These are phyloP conservation scores for Gopherus flavomarginatus DNA, from an alignment of 2,113 vertebrate genomes.

Conservation along the genomic window DNA sequence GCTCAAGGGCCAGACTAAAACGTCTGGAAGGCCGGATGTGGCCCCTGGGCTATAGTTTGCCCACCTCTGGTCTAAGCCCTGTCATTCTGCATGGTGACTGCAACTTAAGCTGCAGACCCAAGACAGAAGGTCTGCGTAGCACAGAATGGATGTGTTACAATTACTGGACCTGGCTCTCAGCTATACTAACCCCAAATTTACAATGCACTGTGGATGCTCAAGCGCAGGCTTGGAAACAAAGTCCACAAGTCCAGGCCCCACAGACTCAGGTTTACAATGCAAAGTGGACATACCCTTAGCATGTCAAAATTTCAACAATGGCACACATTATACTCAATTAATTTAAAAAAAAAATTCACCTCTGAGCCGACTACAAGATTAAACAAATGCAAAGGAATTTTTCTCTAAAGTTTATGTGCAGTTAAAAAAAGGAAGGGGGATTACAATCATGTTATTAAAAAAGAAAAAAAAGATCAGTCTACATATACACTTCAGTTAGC, in stretches of 20 bases:
- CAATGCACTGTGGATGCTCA: neutral
- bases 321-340: neutral
- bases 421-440: neutral
- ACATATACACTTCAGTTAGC: neutral
- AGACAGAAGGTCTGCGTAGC: neutral
- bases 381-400: neutral
- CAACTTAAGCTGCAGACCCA: neutral
- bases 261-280: neutral
- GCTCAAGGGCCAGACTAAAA: too few relatives aligned
- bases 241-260: neutral
- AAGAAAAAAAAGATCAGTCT: neutral
- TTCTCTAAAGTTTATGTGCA: neutral
- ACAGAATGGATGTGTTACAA: neutral
- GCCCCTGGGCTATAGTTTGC: too few relatives aligned
- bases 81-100: neutral
- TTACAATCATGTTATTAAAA: neutral
- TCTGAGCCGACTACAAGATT: neutral
- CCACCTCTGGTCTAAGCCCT: neutral
- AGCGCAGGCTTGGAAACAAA: neutral
- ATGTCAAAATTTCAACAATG: neutral
- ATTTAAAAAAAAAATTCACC: neutral
- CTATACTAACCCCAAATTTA: neutral
- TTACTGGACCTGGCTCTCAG: neutral
- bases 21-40: too few relatives aligned
- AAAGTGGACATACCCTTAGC: neutral